Base-by-base conservation (phyloP, 2,797 vertebrate species). In the Adrianichthys oophorus region DNA sequence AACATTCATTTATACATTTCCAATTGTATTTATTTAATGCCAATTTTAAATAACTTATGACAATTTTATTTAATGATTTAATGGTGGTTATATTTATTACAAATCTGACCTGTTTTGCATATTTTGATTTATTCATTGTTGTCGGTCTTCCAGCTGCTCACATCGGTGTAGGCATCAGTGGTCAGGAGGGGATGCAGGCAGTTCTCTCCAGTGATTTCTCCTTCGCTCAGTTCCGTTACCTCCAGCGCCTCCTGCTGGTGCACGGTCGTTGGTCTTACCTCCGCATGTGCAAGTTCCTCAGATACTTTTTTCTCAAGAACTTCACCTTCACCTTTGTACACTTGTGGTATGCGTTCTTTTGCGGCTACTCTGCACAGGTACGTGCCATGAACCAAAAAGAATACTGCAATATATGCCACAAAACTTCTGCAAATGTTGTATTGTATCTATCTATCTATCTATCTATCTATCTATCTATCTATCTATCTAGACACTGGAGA, bases 221-320 rank as follows among this genome's bases (percentile, higher is more conserved):
- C 78, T 96, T 98, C 0, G 94, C 93, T 0, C 96, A 98, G 93
- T 99, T 99, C 84, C 92, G 87, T 7, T 96, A 94, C 80, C 94
- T 99, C 17, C 95, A 94, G 88, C 95, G 95, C 79, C 92, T 99
- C 72, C 93, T 99, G 71, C 72, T 99, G 79, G 94, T 99, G 43
- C 96, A 98, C 0, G 97, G 97, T 0, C 94, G 95, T 52, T 99
- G 96, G 97, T 98, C 96, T 23, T 99, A 99, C 69, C 86, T 95
- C 42, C 94, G 96, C 85, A 97, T 98, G 95, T 96, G 94, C 93
- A 96, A 94, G 79, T 99, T 99, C 78, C 91, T 98, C 37, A 82
- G 86, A 43, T 99, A 97, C 72, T 99, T 98, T 82, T 99, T 98
- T 86, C 98, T 96, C 76, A 99, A 98, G 90, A 99, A 98, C 86